Conservation (phyloP, 2,888 invertebrate genomes). For the Diarsia brunnea region DNA sequence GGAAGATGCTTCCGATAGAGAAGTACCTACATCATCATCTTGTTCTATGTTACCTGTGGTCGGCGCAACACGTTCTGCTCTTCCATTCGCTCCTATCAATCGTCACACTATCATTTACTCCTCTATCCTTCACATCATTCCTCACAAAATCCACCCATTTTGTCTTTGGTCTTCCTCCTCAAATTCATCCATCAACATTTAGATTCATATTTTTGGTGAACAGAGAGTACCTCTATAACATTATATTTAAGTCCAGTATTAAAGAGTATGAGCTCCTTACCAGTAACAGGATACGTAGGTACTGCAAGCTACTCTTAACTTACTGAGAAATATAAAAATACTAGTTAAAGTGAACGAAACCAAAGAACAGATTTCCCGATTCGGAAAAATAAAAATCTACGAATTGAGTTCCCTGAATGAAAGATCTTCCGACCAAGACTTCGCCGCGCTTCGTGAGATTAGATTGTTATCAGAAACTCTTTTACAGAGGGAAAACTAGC, state of each 20-base stretch:
- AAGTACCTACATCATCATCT: too few relatives aligned
- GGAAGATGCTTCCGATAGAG: too few relatives aligned
- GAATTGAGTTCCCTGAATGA: neutral
- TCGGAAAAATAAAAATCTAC: conserved; percentile 6
- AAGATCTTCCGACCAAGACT: conserved; percentile 5
- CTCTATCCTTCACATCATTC: too few relatives aligned
- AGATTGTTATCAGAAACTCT: conserved; percentile 6
- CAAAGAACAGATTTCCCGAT: neutral
- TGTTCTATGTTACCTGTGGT: too few relatives aligned
- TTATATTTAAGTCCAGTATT: neutral
- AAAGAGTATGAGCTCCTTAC: neutral
- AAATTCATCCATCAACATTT: too few relatives aligned
- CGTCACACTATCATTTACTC: too few relatives aligned
- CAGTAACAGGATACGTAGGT: neutral
- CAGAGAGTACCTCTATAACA: too few relatives aligned
- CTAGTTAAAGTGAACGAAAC: neutral
- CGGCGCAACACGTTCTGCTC: too few relatives aligned
- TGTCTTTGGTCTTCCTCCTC: too few relatives aligned
- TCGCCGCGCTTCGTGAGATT: neutral
- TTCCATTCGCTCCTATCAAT: too few relatives aligned
- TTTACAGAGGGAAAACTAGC: neutral
- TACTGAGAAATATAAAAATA: neutral
- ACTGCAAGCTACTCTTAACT: neutral
- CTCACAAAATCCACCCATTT: too few relatives aligned
- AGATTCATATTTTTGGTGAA: too few relatives aligned